Evolutionary conservation across 2,888 invertebrate species (phyloP).

Genomic region (Eilema griseolum): DNA sequence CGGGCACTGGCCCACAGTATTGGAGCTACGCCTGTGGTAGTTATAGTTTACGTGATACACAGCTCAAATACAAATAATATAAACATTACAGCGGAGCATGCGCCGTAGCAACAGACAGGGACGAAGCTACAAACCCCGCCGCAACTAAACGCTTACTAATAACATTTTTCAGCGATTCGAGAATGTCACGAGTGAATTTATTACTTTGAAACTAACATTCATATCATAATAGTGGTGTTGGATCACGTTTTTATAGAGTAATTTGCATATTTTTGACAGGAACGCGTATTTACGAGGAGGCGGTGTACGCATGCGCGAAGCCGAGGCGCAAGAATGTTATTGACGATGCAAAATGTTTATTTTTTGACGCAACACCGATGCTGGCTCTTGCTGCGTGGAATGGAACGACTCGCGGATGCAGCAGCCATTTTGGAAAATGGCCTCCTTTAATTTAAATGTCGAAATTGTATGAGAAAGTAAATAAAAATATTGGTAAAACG

Average conservation of each 20-base stretch:
- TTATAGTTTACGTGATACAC: slow-evolving; percentile 88
- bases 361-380: slow-evolving; percentile 73
- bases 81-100: slow-evolving; percentile 86
- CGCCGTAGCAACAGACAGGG: slow-evolving; percentile 77
- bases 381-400: slow-evolving; percentile 49
- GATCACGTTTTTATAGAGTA: slow-evolving; percentile 81
- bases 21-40: slow-evolving; percentile 87
- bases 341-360: slow-evolving; percentile 86
- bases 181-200: slow-evolving; percentile 51
- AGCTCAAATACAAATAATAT: slow-evolving; percentile 88
- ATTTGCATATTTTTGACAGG: slow-evolving; percentile 87
- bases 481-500: slow-evolving; percentile 27
- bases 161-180: slow-evolving; percentile 43
- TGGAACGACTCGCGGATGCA: slow-evolving; percentile 44
- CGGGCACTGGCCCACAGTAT: slow-evolving; percentile 84
- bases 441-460: slow-evolving; percentile 21
- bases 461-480: slow-evolving; percentile 13
- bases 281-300: slow-evolving; percentile 55
- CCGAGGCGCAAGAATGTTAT: slow-evolving; percentile 73
- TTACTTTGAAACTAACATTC: slow-evolving; percentile 62
- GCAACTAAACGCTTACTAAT: slow-evolving; percentile 49
- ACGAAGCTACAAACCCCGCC: slow-evolving; percentile 60
- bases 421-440: slow-evolving; percentile 54
- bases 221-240: slow-evolving; percentile 67
- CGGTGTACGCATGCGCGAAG: slow-evolving; percentile 74